Evolutionary conservation across 2,797 vertebrate genomes (phyloP), one percentile per base, ranked within the genome.

Genomic region (Coccyzus lansbergi): DNA sequence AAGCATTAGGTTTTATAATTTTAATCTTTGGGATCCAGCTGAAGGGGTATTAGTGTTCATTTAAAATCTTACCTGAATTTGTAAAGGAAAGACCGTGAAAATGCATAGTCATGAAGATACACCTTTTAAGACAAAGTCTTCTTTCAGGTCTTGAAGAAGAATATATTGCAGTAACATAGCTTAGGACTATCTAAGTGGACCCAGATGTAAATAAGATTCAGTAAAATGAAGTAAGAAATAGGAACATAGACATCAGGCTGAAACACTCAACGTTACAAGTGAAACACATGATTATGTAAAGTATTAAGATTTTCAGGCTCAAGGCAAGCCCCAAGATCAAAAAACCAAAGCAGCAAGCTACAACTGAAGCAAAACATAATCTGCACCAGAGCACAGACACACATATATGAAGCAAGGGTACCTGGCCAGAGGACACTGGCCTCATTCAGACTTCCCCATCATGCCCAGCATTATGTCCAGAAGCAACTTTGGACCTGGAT

Each of bases 341-440:
- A 44, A 21, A 42, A 44, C 5, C 5, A 22, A 72, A 77, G 21
- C 29, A 52, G 5, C 3, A 26, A 2, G 7, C 21, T 52, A 14
- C 26, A 48, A 2, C 22, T 9, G 25, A 49, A 55, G 3, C 42
- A 42, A 15, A 42, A 42, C 42, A 42, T 42, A 7, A 42, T 18
- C 42, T 42, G 42, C 42, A 42, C 8, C 17, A 58, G 42, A 65
- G 29, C 12, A 62, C 14, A 53, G 17, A 2, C 0, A 1, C 4
- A 18, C 22, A 46, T 1, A 6, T 3, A 21, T 1, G 4, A 3
- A 10, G 5, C 1, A 0, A 14, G 13, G 10, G 2, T 33, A 16
- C 6, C 42, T 65, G 9, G 38, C n/a, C 4, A n/a, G 22, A 6
- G 14, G 6, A 52, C 3, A 3, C 8, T 31, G 12, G 2, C 12